phyloP scores from a whole-genome alignment of 1,140 invertebrate species.

The Uloborus diversus region DNA sequence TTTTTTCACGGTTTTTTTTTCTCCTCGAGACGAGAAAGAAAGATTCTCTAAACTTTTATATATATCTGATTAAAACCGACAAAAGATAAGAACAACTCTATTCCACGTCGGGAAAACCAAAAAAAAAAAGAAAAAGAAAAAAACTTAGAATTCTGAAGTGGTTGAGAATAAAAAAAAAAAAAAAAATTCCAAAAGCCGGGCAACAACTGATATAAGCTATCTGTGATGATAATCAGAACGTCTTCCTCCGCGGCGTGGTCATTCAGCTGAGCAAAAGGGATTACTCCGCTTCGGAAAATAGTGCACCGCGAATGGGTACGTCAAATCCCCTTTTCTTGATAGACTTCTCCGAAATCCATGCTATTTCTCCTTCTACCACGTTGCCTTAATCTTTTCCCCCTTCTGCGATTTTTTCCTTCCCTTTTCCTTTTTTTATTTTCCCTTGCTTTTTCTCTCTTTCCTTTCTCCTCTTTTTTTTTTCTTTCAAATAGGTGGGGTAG shows the following conservation, averaged over 20 bases:
- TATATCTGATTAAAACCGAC: slow-evolving; percentile 53
- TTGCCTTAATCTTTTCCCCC: slow-evolving; percentile 48
- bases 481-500: slow-evolving; percentile 22
- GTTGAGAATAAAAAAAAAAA: not conserved
- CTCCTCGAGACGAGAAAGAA: not conserved
- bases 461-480: slow-evolving; percentile 1
- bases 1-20: too few relatives aligned
- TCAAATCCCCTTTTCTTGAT: slow-evolving; percentile 54
- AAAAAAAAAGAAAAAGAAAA: not conserved
- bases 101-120: too few relatives aligned
- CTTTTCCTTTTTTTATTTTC: not conserved
- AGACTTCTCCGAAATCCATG: slow-evolving; percentile 53
- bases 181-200: slow-evolving; percentile 19
- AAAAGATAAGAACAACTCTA: slow-evolving; percentile 20
- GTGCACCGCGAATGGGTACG: slow-evolving; percentile 50
- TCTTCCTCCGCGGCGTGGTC: slow-evolving; percentile 47
- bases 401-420: slow-evolving; percentile 8
- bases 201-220: slow-evolving; percentile 32
- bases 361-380: slow-evolving; percentile 50
- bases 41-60: slow-evolving; percentile 50
- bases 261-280: slow-evolving; percentile 51
- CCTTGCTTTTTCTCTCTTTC: not conserved
- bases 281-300: slow-evolving; percentile 56
- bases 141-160: not conserved
- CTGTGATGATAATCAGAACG: slow-evolving; percentile 56